Evolutionary conservation across 2,797 vertebrate species (phyloP).

Genomic region (Heliangelus exortis): DNA sequence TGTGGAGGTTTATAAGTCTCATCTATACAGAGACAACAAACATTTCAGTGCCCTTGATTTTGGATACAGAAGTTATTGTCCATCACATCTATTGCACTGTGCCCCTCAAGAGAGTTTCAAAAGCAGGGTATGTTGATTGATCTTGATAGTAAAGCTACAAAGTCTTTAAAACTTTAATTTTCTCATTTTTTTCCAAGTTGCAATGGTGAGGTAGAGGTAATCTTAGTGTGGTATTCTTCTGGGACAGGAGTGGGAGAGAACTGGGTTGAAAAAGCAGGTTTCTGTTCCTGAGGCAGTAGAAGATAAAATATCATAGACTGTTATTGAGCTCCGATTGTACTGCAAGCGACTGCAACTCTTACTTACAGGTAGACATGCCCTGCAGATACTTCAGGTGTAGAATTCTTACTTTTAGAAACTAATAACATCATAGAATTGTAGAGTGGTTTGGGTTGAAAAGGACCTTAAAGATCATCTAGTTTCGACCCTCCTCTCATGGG

Average conservation of each 20-base stretch:
- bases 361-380: neutral
- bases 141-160: neutral
- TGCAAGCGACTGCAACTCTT: neutral
- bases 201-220: neutral
- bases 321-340: neutral
- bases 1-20: neutral
- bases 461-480: too few relatives aligned
- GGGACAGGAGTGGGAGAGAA: neutral
- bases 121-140: neutral
- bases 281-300: neutral
- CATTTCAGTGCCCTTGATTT: neutral
- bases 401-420: neutral
- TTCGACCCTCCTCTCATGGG: too few relatives aligned
- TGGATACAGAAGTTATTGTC: neutral
- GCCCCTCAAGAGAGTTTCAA: neutral
- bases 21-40: neutral
- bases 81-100: neutral
- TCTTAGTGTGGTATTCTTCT: neutral
- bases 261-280: neutral
- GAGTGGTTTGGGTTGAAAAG: too few relatives aligned
- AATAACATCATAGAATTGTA: neutral
- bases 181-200: neutral
- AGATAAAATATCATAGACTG: neutral
- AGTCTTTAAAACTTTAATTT: constrained; percentile 7
- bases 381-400: neutral